A percentile compares a stretch with the other conserved stretches of the same genome.
These are phyloP conservation scores for Notiomystis cincta DNA, from an alignment of 2,113 vertebrate species.

Conservation along the genomic window DNA sequence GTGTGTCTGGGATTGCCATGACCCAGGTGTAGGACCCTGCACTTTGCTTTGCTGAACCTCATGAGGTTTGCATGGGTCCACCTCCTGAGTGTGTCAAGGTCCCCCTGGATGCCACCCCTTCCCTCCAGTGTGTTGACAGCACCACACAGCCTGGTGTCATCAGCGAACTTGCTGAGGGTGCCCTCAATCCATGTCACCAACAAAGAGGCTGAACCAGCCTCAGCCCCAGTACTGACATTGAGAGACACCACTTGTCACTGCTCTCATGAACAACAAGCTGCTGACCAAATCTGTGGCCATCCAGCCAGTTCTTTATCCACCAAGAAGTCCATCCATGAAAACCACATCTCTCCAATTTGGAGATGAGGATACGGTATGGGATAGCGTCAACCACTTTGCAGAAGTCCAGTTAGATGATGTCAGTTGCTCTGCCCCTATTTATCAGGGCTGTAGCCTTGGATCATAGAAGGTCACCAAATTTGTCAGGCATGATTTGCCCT, in stretches of 20 bases:
- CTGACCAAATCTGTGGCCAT: background rate
- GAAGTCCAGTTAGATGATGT: background rate
- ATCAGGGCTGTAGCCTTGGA: background rate
- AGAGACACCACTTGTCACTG: background rate
- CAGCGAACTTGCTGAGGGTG: background rate
- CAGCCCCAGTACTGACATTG: background rate
- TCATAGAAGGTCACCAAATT: background rate
- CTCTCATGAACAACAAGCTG: background rate
- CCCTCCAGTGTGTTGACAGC: background rate
- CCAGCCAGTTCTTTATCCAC: background rate
- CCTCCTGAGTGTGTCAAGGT: background rate
- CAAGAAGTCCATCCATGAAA: background rate
- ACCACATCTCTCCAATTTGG: background rate
- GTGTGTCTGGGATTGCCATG: background rate
- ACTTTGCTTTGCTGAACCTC: background rate
- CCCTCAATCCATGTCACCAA: background rate
- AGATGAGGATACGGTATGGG: background rate
- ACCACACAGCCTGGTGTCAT: background rate
- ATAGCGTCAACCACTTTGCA: background rate
- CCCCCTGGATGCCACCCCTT: background rate
- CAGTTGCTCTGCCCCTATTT: background rate
- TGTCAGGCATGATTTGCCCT: background rate
- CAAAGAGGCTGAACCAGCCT: rapidly evolving
- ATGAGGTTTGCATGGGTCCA: background rate
- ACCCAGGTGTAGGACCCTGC: background rate